Base-by-base conservation (phyloP, 2,888 invertebrate species). In the Cheilosia impressa region DNA sequence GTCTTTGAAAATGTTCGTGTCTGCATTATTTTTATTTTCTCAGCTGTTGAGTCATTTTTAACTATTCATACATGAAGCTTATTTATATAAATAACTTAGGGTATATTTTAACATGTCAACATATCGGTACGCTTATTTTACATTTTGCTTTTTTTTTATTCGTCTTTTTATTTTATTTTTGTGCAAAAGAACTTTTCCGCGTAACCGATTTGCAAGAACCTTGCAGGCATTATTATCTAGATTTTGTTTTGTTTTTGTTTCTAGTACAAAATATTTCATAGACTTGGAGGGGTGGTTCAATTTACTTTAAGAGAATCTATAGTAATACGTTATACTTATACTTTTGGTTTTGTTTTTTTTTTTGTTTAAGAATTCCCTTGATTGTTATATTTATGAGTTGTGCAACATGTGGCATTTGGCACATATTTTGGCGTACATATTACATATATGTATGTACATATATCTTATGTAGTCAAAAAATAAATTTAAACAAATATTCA, bases 371-470 rank as follows among this genome's bases (percentile, higher is more conserved):
- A 73, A 69, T 83, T 87, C 83, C 76, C 83, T 87, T 87, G 84
- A 78, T 78, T 77, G 75, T 85, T 87, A 87, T 79, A 47, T 57
- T 87, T 80, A 83, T 81, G 78, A 66, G 83, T 87, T 88, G 71
- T 88, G 88, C 88, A 87, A 77, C 78, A 62, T 80, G 60, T 71
- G 65, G 31, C 87, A 80, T 87, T 87, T 87, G 77, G 79, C 87
- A 88, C 87, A 84, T 87, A 80, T 76, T 82, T 87, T 82, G 84
- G 84, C 80, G 71, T 75, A 80, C 60, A 75, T 43, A 79, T 75
- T 69, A 75, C 79, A 77, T 53, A 72, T 62, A 27, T 27, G 7
- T 27, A 27, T 27, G 1, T 4, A 27, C 6, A 63, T 58, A 60
- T 60, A 60, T 45, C 10, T 75, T 41, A 43, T 52, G 13, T 4